Evolutionary conservation across 2,888 invertebrate genomes (phyloP).

Genomic region (Macrostomum cliftonense): DNA sequence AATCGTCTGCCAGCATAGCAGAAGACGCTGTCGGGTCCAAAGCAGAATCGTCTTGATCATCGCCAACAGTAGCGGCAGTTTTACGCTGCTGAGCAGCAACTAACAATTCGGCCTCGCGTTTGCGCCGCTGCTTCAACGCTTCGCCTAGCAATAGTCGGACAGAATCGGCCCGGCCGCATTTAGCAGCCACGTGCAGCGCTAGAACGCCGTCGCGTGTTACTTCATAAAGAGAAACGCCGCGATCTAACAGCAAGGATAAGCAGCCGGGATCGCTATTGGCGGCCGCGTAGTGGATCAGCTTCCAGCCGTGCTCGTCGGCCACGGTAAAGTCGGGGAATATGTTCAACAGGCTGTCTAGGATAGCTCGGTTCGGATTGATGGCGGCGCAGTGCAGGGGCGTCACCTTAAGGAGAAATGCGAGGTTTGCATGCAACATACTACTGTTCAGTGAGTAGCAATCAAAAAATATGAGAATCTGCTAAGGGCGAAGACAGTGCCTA

Average conservation of each 20-base stretch:
- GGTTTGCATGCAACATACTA: too few relatives aligned
- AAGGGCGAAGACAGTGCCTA: too few relatives aligned
- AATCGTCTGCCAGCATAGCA: conserved; percentile 1
- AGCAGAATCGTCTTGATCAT: conserved; percentile 1
- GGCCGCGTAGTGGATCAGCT: conserved; percentile 42
- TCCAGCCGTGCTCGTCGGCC: conserved; percentile 36
- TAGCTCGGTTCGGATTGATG: conserved; percentile 41
- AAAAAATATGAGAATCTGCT: too few relatives aligned
- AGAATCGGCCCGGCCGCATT: conserved; percentile 33
- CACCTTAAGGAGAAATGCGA: conserved; percentile 29
- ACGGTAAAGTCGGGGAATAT: conserved; percentile 39
- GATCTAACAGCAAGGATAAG: conserved; percentile 35
- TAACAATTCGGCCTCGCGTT: conserved; percentile 8
- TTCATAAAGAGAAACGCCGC: conserved; percentile 20
- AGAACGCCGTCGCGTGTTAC: conserved; percentile 34
- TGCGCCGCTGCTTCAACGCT: conserved; percentile 22
- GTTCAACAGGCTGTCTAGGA: conserved; percentile 34
- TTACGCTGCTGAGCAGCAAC: conserved; percentile 4
- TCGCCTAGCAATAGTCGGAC: conserved; percentile 31
- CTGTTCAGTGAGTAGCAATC: too few relatives aligned
- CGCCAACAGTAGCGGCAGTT: not conserved
- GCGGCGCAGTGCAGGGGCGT: conserved; percentile 43
- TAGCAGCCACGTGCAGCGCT: conserved; percentile 36
- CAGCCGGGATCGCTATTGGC: conserved; percentile 40
- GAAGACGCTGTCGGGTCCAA: conserved; percentile 11